These are phyloP conservation scores for Mesorhabditis belari DNA, from an alignment of 2,888 invertebrate genomes.

Conservation along the genomic window DNA sequence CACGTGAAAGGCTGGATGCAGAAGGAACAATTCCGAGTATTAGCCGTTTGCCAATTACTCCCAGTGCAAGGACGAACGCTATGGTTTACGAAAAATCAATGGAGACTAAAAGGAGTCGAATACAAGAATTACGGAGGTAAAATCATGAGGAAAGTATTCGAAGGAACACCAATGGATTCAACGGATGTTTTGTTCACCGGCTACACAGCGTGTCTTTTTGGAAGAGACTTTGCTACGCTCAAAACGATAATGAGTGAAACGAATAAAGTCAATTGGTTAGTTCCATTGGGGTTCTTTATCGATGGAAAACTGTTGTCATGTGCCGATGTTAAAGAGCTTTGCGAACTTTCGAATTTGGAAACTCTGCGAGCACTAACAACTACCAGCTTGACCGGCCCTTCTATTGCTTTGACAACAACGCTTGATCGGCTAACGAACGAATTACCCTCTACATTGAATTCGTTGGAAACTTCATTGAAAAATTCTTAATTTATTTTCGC, in stretches of 20 bases:
- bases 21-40: conserved; percentile 38
- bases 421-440: neutral
- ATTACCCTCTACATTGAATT: neutral
- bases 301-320: conserved; percentile 37
- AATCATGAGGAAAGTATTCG: conserved; percentile 43
- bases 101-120: conserved; percentile 40
- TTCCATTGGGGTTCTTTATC: conserved; percentile 33
- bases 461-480: neutral
- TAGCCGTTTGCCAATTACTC: conserved; percentile 45
- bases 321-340: conserved; percentile 26
- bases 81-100: conserved; percentile 45
- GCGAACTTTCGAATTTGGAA: conserved; percentile 28
- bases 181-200: conserved; percentile 28
- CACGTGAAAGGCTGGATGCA: conserved; percentile 39
- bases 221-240: conserved; percentile 34
- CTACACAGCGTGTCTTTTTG: conserved; percentile 32
- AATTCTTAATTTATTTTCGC: too few relatives aligned
- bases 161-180: conserved; percentile 37
- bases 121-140: conserved; percentile 38
- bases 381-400: neutral
- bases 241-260: conserved; percentile 37
- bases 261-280: conserved; percentile 35
- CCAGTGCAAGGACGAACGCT: conserved; percentile 39
- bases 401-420: neutral
- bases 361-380: conserved; percentile 27